These are phyloP conservation scores for Tuta absoluta DNA, from an alignment of 2,888 invertebrate species.

Conservation along the genomic window DNA sequence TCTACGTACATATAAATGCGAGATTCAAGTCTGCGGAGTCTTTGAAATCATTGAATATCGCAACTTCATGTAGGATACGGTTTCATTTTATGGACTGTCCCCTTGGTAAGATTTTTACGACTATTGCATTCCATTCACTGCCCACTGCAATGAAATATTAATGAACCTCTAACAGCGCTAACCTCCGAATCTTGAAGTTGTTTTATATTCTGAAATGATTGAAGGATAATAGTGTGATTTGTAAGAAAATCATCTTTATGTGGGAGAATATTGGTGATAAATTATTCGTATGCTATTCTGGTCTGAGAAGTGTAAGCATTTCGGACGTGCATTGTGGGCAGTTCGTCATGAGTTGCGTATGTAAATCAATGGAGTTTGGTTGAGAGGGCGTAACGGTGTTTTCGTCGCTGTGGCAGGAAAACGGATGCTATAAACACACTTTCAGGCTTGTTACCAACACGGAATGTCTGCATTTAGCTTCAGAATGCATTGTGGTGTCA, in stretches of 20 bases:
- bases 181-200: constrained; percentile 40
- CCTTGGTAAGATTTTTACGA: constrained; percentile 39
- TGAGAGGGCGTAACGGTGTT: constrained; percentile 77
- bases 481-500: background rate
- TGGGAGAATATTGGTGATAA: constrained; percentile 47
- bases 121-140: constrained; percentile 39
- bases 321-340: constrained; percentile 70
- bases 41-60: constrained; percentile 28
- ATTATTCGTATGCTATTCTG: constrained; percentile 41
- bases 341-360: constrained; percentile 80
- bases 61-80: constrained; percentile 33
- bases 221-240: constrained; percentile 47
- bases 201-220: constrained; percentile 41
- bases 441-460: constrained; percentile 63
- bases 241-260: constrained; percentile 44
- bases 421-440: constrained; percentile 80
- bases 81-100: constrained; percentile 33
- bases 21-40: constrained; percentile 15
- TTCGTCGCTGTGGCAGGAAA: constrained; percentile 76
- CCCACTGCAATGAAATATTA: constrained; percentile 44
- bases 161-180: constrained; percentile 37
- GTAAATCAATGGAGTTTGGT: constrained; percentile 77
- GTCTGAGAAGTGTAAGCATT: constrained; percentile 53
- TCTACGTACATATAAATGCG: constrained; percentile 31
- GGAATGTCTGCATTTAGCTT: constrained; percentile 25